These are phyloP conservation scores for Sternotherus odoratus DNA, from an alignment of 2,797 vertebrate genomes.

Conservation along the genomic window DNA sequence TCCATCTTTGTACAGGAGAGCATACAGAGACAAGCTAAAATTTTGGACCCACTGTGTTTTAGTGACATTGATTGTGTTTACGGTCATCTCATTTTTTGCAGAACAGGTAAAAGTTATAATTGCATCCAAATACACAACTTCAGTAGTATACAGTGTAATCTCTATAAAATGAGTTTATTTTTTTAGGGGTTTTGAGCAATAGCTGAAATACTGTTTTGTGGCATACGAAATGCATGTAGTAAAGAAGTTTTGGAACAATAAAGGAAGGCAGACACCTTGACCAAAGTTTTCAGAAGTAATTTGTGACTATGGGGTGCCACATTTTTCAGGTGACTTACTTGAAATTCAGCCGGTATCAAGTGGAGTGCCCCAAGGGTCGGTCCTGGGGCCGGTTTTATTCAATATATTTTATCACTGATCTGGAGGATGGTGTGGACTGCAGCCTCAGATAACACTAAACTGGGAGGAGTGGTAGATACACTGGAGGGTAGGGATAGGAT, in stretches of 20 bases:
- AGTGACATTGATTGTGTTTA: slow-evolving; percentile 94
- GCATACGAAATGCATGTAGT: neutral
- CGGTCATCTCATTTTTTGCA: slow-evolving; percentile 96
- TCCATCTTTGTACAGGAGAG: slow-evolving; percentile 85
- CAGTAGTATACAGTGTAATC: neutral
- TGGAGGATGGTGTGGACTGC: no score
- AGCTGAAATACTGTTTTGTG: neutral
- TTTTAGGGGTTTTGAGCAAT: neutral
- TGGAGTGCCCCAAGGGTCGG: no score
- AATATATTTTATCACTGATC: no score
- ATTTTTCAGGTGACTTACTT: neutral
- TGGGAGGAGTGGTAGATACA: no score
- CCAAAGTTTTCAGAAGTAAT: neutral
- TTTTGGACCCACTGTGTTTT: slow-evolving; percentile 99
- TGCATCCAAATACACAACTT: neutral
- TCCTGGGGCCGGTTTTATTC: no score
- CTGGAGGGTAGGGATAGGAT: no score
- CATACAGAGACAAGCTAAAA: slow-evolving; percentile 96
- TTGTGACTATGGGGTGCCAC: neutral
- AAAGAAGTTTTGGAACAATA: neutral
- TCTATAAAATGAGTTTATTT: slow-evolving; percentile 1
- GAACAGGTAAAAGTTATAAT: slow-evolving; percentile 90
- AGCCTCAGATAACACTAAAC: no score
- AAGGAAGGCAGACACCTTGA: neutral
- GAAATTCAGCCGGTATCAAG: no score